Percentiles rank a stretch among this genome's conserved stretches.
Conservation (phyloP, 2,113 vertebrate genomes). For the Pachycephala philippinensis region DNA sequence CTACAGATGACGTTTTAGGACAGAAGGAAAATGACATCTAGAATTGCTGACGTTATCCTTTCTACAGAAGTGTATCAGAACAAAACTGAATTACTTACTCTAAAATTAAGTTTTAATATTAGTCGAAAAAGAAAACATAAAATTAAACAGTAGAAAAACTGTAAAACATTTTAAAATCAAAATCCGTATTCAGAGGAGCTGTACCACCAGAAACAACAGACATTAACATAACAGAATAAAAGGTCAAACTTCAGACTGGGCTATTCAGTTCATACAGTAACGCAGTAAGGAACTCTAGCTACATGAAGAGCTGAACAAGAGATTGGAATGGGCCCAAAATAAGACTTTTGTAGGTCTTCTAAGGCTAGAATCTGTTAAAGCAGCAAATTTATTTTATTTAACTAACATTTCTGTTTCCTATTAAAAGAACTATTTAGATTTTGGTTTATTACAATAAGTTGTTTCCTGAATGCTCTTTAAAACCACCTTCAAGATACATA, state of each 20-base stretch:
- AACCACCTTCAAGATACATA: not conserved
- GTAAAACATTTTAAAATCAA: not conserved
- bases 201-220: not conserved
- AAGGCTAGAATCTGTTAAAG: not conserved
- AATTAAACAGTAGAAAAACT: not conserved
- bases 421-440: not conserved
- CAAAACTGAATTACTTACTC: not conserved
- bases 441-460: not conserved
- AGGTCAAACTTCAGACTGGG: not conserved
- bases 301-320: not conserved
- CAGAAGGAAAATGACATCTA: not conserved
- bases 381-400: not conserved
- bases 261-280: not conserved
- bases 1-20: not conserved
- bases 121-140: not conserved
- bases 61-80: not conserved
- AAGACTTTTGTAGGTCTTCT: not conserved
- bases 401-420: not conserved
- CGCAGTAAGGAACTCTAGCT: not conserved
- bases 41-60: not conserved
- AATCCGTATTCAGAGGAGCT: not conserved
- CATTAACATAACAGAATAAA: not conserved
- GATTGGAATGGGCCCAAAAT: not conserved
- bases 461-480: not conserved
- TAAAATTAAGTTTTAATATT: not conserved